Conservation (phyloP, 2,888 invertebrate genomes). For the Chrysolina haemoptera region DNA sequence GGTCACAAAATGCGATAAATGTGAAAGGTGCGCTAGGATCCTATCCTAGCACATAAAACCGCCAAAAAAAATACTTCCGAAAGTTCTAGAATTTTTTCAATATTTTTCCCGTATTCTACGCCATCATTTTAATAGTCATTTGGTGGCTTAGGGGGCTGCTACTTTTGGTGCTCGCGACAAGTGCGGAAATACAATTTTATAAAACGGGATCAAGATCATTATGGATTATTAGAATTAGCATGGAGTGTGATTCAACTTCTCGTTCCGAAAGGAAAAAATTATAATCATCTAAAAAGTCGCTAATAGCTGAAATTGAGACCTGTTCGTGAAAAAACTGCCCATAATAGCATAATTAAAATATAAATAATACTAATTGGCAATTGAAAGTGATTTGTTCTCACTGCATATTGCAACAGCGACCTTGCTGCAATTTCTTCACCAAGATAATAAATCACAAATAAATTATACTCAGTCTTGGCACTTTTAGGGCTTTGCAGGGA, state of each 20-base stretch:
- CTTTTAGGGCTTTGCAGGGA: constrained; percentile 50
- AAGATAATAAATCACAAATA: constrained; percentile 22
- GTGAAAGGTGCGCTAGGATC: too few species aligned
- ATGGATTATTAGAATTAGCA: background rate
- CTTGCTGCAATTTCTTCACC: constrained; percentile 37
- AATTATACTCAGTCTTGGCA: background rate
- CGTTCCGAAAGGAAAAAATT: background rate
- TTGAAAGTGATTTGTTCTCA: constrained; percentile 31
- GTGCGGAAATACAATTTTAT: too few species aligned
- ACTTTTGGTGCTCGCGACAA: too few species aligned
- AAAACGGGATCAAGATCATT: too few species aligned
- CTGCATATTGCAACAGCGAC: constrained; percentile 33
- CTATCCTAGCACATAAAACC: too few species aligned
- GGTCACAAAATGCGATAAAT: too few species aligned
- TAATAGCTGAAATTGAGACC: background rate
- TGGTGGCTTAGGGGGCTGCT: too few species aligned
- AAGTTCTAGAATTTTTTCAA: too few species aligned
- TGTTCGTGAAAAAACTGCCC: background rate
- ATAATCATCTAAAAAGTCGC: background rate
- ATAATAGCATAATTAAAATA: background rate
- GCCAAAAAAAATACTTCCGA: too few species aligned
- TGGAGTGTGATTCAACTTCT: background rate
- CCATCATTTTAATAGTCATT: too few species aligned
- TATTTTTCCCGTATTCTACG: too few species aligned
- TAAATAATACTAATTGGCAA: constrained; percentile 24